Percentiles rank a stretch among this genome's conserved stretches.
Conservation (phyloP, 2,888 invertebrate species). For the Eupeodes luniger region DNA sequence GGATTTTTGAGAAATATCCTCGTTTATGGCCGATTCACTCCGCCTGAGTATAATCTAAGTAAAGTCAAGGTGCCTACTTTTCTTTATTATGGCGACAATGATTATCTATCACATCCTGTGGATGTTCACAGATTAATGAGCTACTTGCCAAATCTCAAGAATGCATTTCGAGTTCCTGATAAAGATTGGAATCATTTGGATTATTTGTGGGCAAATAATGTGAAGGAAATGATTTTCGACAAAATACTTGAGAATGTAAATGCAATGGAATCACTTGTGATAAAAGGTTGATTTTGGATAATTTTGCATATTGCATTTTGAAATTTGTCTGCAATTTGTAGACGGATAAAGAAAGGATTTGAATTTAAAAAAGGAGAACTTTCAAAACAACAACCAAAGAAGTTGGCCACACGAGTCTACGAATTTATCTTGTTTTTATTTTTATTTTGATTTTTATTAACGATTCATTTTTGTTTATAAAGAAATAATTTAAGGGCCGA, state of each 20-base stretch:
- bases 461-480: too few relatives aligned
- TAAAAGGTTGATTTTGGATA: background rate
- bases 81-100: constrained; percentile 81
- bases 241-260: constrained; percentile 77
- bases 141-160: constrained; percentile 76
- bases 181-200: constrained; percentile 81
- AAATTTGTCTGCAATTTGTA: too few relatives aligned
- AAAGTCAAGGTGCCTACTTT: constrained; percentile 80
- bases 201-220: constrained; percentile 79
- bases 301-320: background rate
- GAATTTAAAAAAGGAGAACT: too few relatives aligned
- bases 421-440: too few relatives aligned
- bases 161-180: constrained; percentile 78
- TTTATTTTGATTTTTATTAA: too few relatives aligned
- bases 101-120: constrained; percentile 78
- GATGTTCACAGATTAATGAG: constrained; percentile 78
- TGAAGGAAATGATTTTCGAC: constrained; percentile 80
- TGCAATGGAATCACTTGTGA: constrained; percentile 47
- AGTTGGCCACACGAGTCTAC: too few relatives aligned
- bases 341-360: too few relatives aligned
- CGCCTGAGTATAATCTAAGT: constrained; percentile 81
- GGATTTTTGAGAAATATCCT: constrained; percentile 80
- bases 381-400: too few relatives aligned
- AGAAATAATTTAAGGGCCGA: too few relatives aligned
- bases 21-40: constrained; percentile 81